Evolutionary conservation across 1,140 invertebrate genomes (phyloP).

Genomic region (Orchesella cincta): DNA sequence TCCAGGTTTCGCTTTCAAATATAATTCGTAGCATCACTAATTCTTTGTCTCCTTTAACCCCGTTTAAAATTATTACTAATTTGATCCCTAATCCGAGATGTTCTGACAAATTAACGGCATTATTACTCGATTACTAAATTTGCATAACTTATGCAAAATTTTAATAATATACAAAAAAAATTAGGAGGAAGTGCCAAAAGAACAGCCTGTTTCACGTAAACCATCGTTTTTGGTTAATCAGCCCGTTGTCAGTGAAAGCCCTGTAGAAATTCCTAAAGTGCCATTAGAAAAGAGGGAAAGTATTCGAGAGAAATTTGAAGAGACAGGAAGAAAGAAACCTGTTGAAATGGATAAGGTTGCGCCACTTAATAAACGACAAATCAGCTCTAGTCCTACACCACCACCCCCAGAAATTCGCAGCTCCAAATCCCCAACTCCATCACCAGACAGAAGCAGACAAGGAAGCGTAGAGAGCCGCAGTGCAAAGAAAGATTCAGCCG

Average conservation of each 20-base stretch:
- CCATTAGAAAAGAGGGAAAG: constrained; percentile 13
- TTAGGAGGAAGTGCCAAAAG: constrained; percentile 1
- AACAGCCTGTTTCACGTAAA: background rate
- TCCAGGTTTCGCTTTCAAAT: too few relatives aligned
- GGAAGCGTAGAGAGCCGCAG: background rate
- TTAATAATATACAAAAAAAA: background rate
- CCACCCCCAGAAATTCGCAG: background rate
- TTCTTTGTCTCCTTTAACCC: too few relatives aligned
- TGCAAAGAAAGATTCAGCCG: constrained; percentile 18
- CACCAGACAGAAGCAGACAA: background rate
- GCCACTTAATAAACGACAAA: too few relatives aligned
- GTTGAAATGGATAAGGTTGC: background rate
- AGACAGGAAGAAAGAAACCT: background rate
- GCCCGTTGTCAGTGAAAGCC: background rate
- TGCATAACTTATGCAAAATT: too few relatives aligned
- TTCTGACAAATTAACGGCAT: too few relatives aligned
- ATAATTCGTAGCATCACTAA: too few relatives aligned
- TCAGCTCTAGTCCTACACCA: background rate
- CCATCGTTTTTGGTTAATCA: background rate
- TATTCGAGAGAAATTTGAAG: background rate
- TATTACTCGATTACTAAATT: too few relatives aligned
- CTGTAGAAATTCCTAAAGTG: background rate
- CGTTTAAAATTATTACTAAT: too few relatives aligned
- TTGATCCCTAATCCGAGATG: too few relatives aligned
- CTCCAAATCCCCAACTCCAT: background rate